Base-by-base conservation (phyloP, 2,797 vertebrate genomes). In the Catamblyrhynchus diadema region DNA sequence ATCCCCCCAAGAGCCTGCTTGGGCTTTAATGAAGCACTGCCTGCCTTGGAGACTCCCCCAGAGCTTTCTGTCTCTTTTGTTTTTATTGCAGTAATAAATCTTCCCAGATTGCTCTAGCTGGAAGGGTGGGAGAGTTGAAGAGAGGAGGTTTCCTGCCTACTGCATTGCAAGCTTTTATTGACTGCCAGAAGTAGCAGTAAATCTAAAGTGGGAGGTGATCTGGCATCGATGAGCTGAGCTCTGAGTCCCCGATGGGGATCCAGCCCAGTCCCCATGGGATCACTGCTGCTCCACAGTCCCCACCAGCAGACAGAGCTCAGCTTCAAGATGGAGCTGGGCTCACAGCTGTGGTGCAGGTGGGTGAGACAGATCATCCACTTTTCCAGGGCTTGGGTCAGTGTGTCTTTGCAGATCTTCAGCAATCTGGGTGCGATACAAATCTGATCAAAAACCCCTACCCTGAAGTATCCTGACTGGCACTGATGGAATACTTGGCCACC, bases 61-160 rank as follows among this genome's bases (percentile, higher is more conserved):
- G 75, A 86, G 88, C 93, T 87, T 91, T 92, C 86, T 0, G 1
- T 93, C 89, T 91, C 78, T 94, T 94, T 97, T 95, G 94, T 72
- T 95, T 95, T 89, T 95, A 92, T 95, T 96, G 80, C 91, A 96
- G 67, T 56, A 92, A 95, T 96, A 97, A 89, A 93, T 94, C 95
- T 94, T 83, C 44, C 77, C 21, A 28, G 56, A 85, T 94, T 93
- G 90, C 70, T 81, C 72, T 93, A 42, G 81, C 51, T 81, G 59
- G 88, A 94, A 83, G 73, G 70, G 35, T 71, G 51, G 82, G 51
- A 96, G 87, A 66, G 72, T 83, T 92, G 92, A 71, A 79, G 73
- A 84, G 65, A 47, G 83, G 86, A 94, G 56, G 42, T 95, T 97
- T 97, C 91, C 86, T 95, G 86, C 91, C 85, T 96, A 44, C 54